phyloP scores from a whole-genome alignment of 2,113 vertebrate species.

The Eretmochelys imbricata region DNA sequence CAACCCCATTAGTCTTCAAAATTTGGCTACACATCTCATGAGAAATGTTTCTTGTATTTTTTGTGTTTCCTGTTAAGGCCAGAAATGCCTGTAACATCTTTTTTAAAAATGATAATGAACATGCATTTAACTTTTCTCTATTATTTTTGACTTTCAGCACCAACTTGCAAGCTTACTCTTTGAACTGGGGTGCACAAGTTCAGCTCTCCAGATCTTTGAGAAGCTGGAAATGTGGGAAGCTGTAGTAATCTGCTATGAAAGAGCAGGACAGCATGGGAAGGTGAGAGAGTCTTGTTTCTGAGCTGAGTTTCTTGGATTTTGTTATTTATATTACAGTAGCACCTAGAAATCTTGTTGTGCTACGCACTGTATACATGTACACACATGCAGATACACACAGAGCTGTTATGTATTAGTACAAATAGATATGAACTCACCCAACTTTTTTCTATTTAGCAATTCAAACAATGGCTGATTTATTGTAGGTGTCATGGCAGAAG shows the following conservation, averaged over 20 bases:
- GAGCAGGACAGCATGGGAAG: slow-evolving; percentile 94
- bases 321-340: neutral
- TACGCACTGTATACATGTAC: neutral
- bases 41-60: fast-evolving
- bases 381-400: neutral
- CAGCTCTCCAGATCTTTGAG: slow-evolving; percentile 93
- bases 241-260: slow-evolving; percentile 92
- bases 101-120: neutral
- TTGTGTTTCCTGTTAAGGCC: neutral
- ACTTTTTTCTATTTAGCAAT: neutral
- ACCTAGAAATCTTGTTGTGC: neutral
- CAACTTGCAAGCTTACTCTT: slow-evolving; percentile 91
- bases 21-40: neutral
- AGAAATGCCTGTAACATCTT: neutral
- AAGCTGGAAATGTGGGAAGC: slow-evolving; percentile 97
- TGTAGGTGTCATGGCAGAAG: neutral
- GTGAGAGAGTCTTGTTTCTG: slow-evolving; percentile 69
- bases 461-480: neutral
- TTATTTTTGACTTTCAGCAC: slow-evolving; percentile 79
- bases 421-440: neutral
- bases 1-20: neutral
- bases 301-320: neutral
- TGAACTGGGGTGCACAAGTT: slow-evolving; percentile 91
- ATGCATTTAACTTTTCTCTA: neutral
- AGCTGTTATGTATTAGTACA: neutral